Evolutionary conservation across 1,140 invertebrate genomes (phyloP).

Genomic region (Calephelis virginiensis): DNA sequence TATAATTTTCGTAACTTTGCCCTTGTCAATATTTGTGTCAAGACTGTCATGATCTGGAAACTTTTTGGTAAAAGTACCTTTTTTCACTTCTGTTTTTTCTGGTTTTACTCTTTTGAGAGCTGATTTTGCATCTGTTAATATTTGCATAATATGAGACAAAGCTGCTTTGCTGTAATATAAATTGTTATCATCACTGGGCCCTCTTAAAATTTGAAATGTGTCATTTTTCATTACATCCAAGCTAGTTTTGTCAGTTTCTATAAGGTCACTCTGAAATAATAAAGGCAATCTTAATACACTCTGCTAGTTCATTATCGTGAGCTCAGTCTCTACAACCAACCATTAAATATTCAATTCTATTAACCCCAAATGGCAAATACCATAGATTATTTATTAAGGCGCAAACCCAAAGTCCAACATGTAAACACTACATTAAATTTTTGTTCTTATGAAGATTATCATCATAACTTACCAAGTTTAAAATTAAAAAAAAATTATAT

Average conservation of each 20-base stretch:
- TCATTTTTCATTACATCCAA: conserved; percentile 65
- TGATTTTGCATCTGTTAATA: conserved; percentile 74
- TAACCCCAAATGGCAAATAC: too few relatives aligned
- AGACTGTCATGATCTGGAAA: conserved; percentile 76
- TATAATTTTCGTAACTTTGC: conserved; percentile 78
- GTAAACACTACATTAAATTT: too few relatives aligned
- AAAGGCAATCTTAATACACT: conserved; percentile 24
- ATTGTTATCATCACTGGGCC: conserved; percentile 53
- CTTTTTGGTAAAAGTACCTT: conserved; percentile 74
- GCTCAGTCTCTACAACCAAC: background rate
- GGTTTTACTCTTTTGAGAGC: conserved; percentile 36
- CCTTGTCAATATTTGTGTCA: conserved; percentile 75
- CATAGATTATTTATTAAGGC: too few relatives aligned
- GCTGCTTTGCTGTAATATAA: conserved; percentile 70
- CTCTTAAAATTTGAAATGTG: conserved; percentile 51
- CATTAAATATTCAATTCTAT: too few relatives aligned
- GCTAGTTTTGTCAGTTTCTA: conserved; percentile 59
- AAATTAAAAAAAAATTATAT: too few relatives aligned
- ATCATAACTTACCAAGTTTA: too few relatives aligned
- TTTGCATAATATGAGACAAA: conserved; percentile 80
- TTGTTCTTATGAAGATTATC: too few relatives aligned
- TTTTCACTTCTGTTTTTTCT: conserved; percentile 33
- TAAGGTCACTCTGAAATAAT: conserved; percentile 57
- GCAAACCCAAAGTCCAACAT: too few relatives aligned
- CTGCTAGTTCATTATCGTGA: background rate